Conservation (phyloP, 2,888 invertebrate species). For the Prenolepis imparis region DNA sequence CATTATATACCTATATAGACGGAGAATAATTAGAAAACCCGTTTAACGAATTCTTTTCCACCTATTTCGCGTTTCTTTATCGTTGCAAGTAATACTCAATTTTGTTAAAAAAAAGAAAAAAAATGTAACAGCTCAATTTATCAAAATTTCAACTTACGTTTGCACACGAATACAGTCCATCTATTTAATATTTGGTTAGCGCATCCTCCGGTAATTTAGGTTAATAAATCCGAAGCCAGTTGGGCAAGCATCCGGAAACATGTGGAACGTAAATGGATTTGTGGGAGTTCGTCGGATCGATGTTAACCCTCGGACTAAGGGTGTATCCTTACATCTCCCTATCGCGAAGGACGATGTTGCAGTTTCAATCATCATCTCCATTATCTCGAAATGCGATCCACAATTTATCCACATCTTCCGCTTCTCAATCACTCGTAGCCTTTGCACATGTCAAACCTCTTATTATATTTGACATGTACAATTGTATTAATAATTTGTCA, state of each 20-base stretch:
- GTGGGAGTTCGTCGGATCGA: constrained; percentile 49
- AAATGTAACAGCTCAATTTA: neutral
- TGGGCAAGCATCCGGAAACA: constrained; percentile 29
- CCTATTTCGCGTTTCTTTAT: neutral
- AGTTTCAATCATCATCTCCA: constrained; percentile 58
- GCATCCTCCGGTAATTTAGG: constrained; percentile 28
- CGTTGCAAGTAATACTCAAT: neutral
- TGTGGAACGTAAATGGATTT: constrained; percentile 53
- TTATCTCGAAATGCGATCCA: constrained; percentile 51
- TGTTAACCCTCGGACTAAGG: constrained; percentile 52
- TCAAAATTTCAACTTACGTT: constrained; percentile 3
- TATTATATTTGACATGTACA: constrained; percentile 25
- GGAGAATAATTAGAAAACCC: constrained; percentile 6
- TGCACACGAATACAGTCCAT: neutral
- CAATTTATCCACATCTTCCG: constrained; percentile 57
- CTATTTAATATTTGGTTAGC: constrained; percentile 34
- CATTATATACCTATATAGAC: constrained; percentile 10
- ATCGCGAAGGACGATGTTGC: constrained; percentile 47
- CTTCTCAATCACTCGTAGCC: constrained; percentile 38
- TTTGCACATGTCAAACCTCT: constrained; percentile 4
- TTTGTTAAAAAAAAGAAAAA: neutral
- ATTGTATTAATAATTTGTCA: neutral
- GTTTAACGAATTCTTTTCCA: constrained; percentile 4
- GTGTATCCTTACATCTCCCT: constrained; percentile 59
- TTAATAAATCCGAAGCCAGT: constrained; percentile 36